These are phyloP conservation scores for Subacronicta megacephala DNA, from an alignment of 2,888 invertebrate species.

Conservation along the genomic window DNA sequence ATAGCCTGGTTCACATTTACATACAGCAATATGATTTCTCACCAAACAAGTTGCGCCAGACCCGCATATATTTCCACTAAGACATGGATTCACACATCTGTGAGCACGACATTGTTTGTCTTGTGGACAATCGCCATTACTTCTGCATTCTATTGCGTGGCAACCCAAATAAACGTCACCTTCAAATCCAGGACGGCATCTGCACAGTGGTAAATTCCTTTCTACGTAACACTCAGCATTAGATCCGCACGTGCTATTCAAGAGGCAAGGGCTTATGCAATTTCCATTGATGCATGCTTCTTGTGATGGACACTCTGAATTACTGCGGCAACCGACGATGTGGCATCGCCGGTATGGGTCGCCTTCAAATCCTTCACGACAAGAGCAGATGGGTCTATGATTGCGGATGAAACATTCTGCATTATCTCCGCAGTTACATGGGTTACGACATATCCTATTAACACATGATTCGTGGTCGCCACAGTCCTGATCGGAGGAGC, in stretches of 20 bases:
- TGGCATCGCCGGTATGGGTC: slow-evolving; percentile 95
- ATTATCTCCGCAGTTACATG: slow-evolving; percentile 96
- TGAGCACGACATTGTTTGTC: slow-evolving; percentile 96
- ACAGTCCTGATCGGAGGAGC: slow-evolving; percentile 95
- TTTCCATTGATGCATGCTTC: slow-evolving; percentile 96
- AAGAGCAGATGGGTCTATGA: slow-evolving; percentile 96
- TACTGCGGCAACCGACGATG: slow-evolving; percentile 94
- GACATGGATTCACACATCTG: slow-evolving; percentile 95
- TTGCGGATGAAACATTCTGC: slow-evolving; percentile 95
- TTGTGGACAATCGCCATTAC: slow-evolving; percentile 96
- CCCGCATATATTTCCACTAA: slow-evolving; percentile 94
- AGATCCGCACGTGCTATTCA: slow-evolving; percentile 94
- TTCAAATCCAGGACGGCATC: slow-evolving; percentile 94
- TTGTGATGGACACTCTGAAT: slow-evolving; percentile 95
- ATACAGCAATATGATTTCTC: slow-evolving; percentile 95
- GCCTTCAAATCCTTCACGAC: slow-evolving; percentile 95
- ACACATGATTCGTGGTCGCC: slow-evolving; percentile 94
- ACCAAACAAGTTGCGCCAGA: slow-evolving; percentile 94
- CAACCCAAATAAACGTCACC: slow-evolving; percentile 94
- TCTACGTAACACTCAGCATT: slow-evolving; percentile 95
- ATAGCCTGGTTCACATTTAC: slow-evolving; percentile 94
- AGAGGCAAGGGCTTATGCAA: slow-evolving; percentile 95
- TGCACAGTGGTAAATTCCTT: slow-evolving; percentile 93
- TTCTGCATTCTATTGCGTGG: slow-evolving; percentile 94
- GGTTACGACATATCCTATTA: slow-evolving; percentile 95